Base-by-base conservation (phyloP, 2,797 vertebrate genomes). In the Rhynchonycteris naso region DNA sequence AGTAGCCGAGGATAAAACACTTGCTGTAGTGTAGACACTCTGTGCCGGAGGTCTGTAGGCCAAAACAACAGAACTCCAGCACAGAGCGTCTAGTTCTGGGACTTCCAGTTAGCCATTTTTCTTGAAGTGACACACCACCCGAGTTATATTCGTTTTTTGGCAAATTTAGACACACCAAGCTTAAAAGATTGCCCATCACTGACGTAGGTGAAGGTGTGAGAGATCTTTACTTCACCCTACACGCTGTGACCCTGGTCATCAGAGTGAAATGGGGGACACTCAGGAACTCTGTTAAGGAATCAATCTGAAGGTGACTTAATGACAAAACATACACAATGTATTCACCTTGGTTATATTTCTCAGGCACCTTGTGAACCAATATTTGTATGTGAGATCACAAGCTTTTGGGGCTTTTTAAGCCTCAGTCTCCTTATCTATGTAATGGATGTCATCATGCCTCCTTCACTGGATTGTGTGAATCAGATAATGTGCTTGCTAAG, bases 231-330 rank as follows among this genome's bases (percentile, higher is more conserved):
- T 22, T 12, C 12, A 12, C 28, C 33, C 52, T 28, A 4, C 0
- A 7, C 3, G 5, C 14, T 15, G 4, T 0, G 1, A 2, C 50
- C 16, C 30, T 18, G 2, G 19, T 10, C 58, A 80, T 58, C 28
- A 35, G n/a, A 38, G 22, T 50, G 58, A 86, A 59, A 63, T 59
- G 82, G n/a, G 16, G 4, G 56, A 84, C 19, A 56, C 71, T 11
- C 8, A 28, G 22, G 8, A 80, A 28, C 78, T 76, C 76, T 47
- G 38, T n/a, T 76, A 84, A 74, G 43, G 75, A 79, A 65, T 82
- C 21, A 69, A 50, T 5, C 26, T 21, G 52, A 59, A 74, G 88
- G 4, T 16, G 11, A 81, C 35, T 78, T 74, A 74, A 43, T 12
- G 58, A 33, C 21, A 47, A 78, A 88, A 35, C 72, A 50, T 63